phyloP scores from a whole-genome alignment of 1,140 invertebrate species.

The Sarcophaga bullata region DNA sequence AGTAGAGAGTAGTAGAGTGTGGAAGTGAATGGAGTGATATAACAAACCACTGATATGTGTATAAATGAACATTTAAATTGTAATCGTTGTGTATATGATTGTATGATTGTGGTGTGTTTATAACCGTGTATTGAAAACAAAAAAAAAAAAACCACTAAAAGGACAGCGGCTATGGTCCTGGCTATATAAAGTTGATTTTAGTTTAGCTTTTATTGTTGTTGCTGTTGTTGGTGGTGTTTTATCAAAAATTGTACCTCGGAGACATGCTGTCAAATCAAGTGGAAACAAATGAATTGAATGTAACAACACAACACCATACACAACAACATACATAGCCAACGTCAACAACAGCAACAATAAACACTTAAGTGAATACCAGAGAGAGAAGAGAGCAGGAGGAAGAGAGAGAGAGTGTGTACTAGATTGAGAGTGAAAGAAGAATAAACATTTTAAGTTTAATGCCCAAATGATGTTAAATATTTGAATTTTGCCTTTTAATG shows the following conservation, averaged over 20 bases:
- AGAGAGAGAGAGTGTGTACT: no score
- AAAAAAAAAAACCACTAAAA: neutral
- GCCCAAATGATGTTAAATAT: conserved; percentile 38
- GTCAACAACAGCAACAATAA: neutral
- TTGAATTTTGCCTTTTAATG: conserved; percentile 40
- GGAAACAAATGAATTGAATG: conserved; percentile 34
- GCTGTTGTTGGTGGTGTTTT: neutral
- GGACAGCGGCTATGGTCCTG: neutral
- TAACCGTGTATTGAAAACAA: neutral
- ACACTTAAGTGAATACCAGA: no score
- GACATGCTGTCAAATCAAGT: conserved; percentile 40
- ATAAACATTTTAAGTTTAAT: conserved; percentile 24
- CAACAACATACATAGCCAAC: no score
- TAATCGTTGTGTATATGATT: neutral
- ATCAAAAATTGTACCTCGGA: conserved; percentile 38
- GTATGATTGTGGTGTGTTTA: neutral
- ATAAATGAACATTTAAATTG: neutral
- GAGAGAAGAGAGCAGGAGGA: no score
- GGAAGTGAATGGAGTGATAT: neutral
- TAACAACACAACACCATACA: neutral
- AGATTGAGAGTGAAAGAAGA: no score
- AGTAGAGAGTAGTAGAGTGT: no score
- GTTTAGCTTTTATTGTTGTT: neutral
- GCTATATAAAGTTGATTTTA: neutral
- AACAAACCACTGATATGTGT: conserved; percentile 21